phyloP scores from a whole-genome alignment of 2,888 invertebrate genomes.

The Aelia acuminata region DNA sequence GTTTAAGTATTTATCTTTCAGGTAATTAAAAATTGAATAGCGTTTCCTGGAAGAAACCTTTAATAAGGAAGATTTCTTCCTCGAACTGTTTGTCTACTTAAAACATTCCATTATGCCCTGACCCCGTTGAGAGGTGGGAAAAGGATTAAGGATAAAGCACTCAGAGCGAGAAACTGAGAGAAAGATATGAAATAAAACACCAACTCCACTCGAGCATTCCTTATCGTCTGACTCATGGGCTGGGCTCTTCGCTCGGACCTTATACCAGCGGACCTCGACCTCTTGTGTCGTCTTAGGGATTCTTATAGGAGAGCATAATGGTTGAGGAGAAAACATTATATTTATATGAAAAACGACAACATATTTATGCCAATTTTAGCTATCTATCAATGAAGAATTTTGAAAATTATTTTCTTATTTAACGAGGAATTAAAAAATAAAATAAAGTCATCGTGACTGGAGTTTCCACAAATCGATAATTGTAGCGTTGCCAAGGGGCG shows the following conservation, averaged over 20 bases:
- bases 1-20: no score
- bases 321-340: no score
- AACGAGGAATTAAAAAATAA: not conserved
- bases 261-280: not conserved
- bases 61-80: not conserved
- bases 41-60: no score
- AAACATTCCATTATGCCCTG: not conserved
- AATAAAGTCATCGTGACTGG: not conserved
- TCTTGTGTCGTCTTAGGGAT: no score
- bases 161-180: not conserved
- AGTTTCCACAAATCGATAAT: conserved; percentile 10
- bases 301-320: no score
- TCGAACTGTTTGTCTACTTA: no score
- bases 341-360: no score
- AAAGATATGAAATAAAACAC: conserved; percentile 25
- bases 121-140: not conserved
- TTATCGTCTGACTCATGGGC: not conserved
- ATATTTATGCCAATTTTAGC: no score
- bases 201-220: not conserved
- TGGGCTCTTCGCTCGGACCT: not conserved
- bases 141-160: not conserved
- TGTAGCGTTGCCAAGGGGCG: not conserved
- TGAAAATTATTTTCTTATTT: no score
- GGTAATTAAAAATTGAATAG: no score
- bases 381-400: no score